A percentile compares a stretch with the other conserved stretches of the same genome.
phyloP scores from a whole-genome alignment of 2,888 invertebrate genomes.

The Lapara coniferarum region DNA sequence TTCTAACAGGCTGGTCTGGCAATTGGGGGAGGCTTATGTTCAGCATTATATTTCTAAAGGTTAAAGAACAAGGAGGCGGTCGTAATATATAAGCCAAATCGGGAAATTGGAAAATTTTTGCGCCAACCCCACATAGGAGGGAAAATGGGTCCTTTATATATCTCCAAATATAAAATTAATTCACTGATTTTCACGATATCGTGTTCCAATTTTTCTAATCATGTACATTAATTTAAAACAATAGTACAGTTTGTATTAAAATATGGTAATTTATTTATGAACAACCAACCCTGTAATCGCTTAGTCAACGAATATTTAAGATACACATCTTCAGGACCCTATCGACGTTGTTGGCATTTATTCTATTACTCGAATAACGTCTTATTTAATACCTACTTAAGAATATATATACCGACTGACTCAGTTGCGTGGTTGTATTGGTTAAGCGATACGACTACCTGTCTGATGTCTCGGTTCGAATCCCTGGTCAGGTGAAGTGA shows the following conservation, averaged over 20 bases:
- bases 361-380: neutral
- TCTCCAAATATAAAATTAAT: too few relatives aligned
- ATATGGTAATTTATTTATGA: slow-evolving; percentile 19
- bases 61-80: too few relatives aligned
- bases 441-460: neutral
- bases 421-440: neutral
- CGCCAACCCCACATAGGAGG: too few relatives aligned
- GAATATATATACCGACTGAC: neutral
- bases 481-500: neutral
- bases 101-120: too few relatives aligned
- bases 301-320: slow-evolving; percentile 13
- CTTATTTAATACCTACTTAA: neutral
- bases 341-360: too few relatives aligned
- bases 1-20: too few relatives aligned
- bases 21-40: too few relatives aligned
- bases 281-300: neutral
- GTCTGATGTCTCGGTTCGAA: neutral
- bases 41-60: too few relatives aligned
- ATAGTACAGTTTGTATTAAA: neutral
- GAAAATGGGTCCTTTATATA: too few relatives aligned
- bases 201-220: neutral
- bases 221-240: neutral
- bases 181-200: too few relatives aligned
- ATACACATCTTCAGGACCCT: slow-evolving; percentile 8
- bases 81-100: too few relatives aligned